phyloP scores from a whole-genome alignment of 2,888 invertebrate species.

The Ischnura elegans region DNA sequence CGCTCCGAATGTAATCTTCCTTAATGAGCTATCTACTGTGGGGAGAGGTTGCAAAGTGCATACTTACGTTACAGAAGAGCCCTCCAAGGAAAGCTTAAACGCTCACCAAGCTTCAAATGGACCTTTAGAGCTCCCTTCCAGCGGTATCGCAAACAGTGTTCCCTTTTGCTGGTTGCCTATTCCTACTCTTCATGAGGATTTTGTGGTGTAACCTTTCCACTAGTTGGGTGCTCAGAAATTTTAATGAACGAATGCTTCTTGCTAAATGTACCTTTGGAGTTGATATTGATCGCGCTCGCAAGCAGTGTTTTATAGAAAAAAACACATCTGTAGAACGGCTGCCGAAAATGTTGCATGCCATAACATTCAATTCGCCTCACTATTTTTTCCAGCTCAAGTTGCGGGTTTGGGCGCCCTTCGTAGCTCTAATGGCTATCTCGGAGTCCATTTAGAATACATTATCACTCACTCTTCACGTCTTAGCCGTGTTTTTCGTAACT shows the following conservation, averaged over 20 bases:
- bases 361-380: background rate
- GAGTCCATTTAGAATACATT: background rate
- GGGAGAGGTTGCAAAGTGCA: background rate
- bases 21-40: background rate
- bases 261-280: too few species aligned
- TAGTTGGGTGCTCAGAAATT: too few species aligned
- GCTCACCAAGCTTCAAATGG: background rate
- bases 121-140: too few species aligned
- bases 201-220: too few species aligned
- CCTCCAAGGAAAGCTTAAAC: background rate
- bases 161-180: background rate
- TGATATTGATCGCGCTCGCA: too few species aligned
- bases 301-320: too few species aligned
- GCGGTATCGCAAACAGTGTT: background rate
- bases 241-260: too few species aligned
- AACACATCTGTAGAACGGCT: too few species aligned
- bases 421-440: background rate
- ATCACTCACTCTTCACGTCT: conserved; percentile 36
- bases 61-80: background rate
- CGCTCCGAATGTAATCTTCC: background rate
- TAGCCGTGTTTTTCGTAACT: too few species aligned
- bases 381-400: background rate
- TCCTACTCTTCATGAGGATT: too few species aligned
- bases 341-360: background rate
- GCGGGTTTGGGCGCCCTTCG: background rate